Evolutionary conservation across 2,888 invertebrate species (phyloP).

Genomic region (Acanthosepion lycidas): DNA sequence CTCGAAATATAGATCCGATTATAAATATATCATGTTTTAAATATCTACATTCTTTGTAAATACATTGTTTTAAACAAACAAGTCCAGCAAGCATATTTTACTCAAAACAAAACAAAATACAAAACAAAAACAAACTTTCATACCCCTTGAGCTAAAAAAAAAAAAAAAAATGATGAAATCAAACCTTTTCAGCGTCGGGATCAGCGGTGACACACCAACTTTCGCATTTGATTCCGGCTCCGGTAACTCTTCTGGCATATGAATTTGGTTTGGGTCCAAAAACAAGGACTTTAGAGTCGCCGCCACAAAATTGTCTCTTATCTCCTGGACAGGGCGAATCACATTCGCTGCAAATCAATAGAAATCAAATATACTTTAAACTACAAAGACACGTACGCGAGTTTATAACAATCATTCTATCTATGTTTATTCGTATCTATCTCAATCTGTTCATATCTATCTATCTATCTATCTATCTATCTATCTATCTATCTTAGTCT

Average conservation of each 20-base stretch:
- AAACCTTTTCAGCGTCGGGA: slow-evolving; percentile 53
- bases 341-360: slow-evolving; percentile 56
- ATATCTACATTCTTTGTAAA: too few species aligned
- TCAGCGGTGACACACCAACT: slow-evolving; percentile 65
- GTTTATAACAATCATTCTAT: background rate
- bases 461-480: background rate
- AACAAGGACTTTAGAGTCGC: slow-evolving; percentile 56
- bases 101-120: too few species aligned
- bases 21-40: too few species aligned
- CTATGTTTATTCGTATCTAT: too few species aligned
- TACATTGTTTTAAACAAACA: too few species aligned
- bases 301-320: slow-evolving; percentile 58
- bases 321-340: slow-evolving; percentile 59
- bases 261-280: slow-evolving; percentile 61
- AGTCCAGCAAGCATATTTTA: too few species aligned
- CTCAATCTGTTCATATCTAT: too few species aligned
- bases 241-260: slow-evolving; percentile 54
- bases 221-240: slow-evolving; percentile 56
- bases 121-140: too few species aligned
- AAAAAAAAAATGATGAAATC: too few species aligned
- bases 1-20: too few species aligned
- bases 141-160: background rate
- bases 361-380: background rate
- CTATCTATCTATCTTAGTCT: background rate
- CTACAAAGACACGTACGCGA: background rate